Conservation (phyloP, 37 sponge, comb jelly and placozoan species). For the Cliona cf. orientalis region DNA sequence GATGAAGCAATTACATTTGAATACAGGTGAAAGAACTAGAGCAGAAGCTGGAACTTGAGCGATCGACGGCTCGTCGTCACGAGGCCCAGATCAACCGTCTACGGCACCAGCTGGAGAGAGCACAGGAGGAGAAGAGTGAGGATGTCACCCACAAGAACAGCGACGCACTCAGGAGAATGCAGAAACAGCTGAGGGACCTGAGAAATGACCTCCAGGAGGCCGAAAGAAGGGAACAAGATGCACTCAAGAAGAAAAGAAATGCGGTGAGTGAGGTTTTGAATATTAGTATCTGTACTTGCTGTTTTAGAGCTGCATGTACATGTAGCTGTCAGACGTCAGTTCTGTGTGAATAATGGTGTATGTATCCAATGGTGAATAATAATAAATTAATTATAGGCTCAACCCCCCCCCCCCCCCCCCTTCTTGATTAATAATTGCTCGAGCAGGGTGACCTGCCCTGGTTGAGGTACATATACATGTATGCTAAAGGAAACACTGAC, state of each 20-base stretch:
- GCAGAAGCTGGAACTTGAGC: slow-evolving; percentile 84
- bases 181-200: slow-evolving; percentile 73
- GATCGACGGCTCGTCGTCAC: slow-evolving; percentile 62
- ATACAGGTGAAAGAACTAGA: slow-evolving; percentile 69
- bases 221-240: slow-evolving; percentile 80
- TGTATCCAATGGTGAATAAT: too few relatives aligned
- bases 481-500: too few relatives aligned
- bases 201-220: slow-evolving; percentile 72
- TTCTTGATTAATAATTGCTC: too few relatives aligned
- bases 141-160: slow-evolving; percentile 39
- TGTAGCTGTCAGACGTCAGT: too few relatives aligned
- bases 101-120: slow-evolving; percentile 69
- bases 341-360: too few relatives aligned
- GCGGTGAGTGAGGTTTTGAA: slow-evolving; percentile 45
- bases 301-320: too few relatives aligned
- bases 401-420: too few relatives aligned
- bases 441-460: too few relatives aligned
- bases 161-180: slow-evolving; percentile 65
- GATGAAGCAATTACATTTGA: too few relatives aligned
- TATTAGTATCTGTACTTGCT: too few relatives aligned
- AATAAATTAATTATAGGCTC: too few relatives aligned
- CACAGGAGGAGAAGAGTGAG: slow-evolving; percentile 55
- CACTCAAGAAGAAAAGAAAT: slow-evolving; percentile 50
- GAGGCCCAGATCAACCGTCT: slow-evolving; percentile 74
- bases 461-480: too few relatives aligned